phyloP scores from a whole-genome alignment of 2,113 vertebrate genomes.

The Melierax canorus region DNA sequence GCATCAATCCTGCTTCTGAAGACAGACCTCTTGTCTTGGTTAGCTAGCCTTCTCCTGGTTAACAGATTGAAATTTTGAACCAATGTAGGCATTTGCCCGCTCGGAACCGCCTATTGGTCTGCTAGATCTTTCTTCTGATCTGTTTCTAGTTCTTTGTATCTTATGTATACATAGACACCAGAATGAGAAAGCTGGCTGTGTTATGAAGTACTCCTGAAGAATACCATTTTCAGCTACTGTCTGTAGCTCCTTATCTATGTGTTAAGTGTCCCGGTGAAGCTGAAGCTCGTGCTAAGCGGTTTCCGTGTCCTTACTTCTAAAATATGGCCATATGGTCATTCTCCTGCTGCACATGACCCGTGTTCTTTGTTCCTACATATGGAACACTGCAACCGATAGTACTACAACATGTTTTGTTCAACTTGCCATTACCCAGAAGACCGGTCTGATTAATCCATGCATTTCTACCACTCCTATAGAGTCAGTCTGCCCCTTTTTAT shows the following conservation, averaged over 20 bases:
- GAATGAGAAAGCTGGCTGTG: background rate
- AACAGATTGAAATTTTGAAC: background rate
- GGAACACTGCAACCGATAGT: no score
- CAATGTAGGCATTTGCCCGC: background rate
- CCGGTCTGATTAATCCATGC: background rate
- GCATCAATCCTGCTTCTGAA: background rate
- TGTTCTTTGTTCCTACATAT: background rate
- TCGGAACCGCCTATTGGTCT: background rate
- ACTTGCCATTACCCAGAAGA: background rate
- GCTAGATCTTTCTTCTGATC: background rate
- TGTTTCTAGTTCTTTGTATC: background rate
- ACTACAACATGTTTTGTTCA: background rate
- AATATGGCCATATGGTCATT: background rate
- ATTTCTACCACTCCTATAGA: background rate
- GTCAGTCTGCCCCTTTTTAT: background rate
- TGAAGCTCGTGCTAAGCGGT: background rate
- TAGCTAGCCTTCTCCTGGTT: background rate
- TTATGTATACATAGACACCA: background rate
- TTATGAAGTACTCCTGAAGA: background rate
- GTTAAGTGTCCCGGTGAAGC: background rate
- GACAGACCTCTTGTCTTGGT: background rate
- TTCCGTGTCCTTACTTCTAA: background rate
- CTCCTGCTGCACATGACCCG: rapidly evolving
- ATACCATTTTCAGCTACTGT: background rate
- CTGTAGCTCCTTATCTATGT: background rate